Percentiles rank a stretch among this genome's conserved stretches.
phyloP scores from a whole-genome alignment of 2,888 invertebrate species.

The Mantis religiosa region DNA sequence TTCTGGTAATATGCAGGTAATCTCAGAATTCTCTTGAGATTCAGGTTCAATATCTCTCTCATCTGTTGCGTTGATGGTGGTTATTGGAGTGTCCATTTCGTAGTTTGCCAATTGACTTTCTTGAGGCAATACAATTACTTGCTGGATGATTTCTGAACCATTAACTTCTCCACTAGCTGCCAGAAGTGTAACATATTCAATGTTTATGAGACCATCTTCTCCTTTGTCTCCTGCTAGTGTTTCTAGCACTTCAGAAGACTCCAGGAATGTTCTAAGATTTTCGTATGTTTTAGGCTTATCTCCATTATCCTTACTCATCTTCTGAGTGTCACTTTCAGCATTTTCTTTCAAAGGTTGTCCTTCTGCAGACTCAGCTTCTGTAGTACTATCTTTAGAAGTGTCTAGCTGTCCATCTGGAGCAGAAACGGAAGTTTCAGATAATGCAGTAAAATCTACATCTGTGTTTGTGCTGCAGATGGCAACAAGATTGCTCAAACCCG shows the following conservation, averaged over 20 bases:
- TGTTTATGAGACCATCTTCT: not conserved
- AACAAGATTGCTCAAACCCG: not conserved
- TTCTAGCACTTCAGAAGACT: conserved; percentile 18
- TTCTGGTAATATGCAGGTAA: not conserved
- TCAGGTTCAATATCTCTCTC: not conserved
- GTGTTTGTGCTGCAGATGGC: not conserved
- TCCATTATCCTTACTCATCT: no score
- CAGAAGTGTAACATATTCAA: conserved; percentile 2
- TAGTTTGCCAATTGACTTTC: not conserved
- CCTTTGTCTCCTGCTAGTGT: not conserved
- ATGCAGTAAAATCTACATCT: not conserved
- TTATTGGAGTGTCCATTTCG: not conserved
- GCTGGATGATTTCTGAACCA: not conserved
- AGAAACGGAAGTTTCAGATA: no score
- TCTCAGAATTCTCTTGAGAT: not conserved
- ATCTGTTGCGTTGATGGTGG: not conserved
- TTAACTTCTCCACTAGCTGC: not conserved
- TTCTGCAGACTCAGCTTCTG: not conserved
- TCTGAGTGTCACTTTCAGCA: not conserved
- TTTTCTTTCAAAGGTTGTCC: not conserved
- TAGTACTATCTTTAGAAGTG: not conserved
- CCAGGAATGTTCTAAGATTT: conserved; percentile 17
- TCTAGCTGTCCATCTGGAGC: not conserved
- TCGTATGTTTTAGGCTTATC: conserved; percentile 2
- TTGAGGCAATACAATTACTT: not conserved